These are phyloP conservation scores for Physella acuta DNA, from an alignment of 1,140 invertebrate species.

Conservation along the genomic window DNA sequence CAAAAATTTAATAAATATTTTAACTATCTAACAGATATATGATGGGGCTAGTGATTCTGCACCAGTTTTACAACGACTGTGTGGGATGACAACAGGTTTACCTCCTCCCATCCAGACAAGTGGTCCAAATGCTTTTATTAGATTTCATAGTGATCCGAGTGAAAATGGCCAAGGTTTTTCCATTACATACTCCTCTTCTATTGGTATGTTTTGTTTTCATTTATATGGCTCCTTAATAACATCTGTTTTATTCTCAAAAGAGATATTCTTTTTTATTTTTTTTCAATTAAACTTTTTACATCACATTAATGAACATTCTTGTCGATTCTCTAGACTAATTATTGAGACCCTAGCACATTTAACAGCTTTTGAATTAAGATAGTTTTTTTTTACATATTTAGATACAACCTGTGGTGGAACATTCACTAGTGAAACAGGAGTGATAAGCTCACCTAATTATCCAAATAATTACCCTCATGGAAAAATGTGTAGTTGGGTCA, in stretches of 20 bases:
- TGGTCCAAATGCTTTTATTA: constrained; percentile 70
- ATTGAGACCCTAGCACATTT: too few species aligned
- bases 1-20: too few species aligned
- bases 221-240: too few species aligned
- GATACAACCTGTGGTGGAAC: constrained; percentile 76
- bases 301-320: too few species aligned
- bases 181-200: constrained; percentile 63
- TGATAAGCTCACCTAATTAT: constrained; percentile 69
- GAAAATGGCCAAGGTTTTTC: constrained; percentile 67
- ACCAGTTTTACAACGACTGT: constrained; percentile 65
- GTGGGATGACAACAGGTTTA: constrained; percentile 61
- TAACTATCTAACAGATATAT: too few species aligned
- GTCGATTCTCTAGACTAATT: too few species aligned
- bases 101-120: constrained; percentile 63
- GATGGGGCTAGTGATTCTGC: constrained; percentile 66
- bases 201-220: too few species aligned
- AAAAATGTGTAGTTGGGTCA: constrained; percentile 76
- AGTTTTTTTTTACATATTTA: too few species aligned
- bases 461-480: constrained; percentile 66
- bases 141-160: constrained; percentile 67
- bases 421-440: constrained; percentile 67
- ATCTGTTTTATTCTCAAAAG: too few species aligned
- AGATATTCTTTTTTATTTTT: too few species aligned
- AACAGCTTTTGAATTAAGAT: too few species aligned
- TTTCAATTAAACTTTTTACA: too few species aligned